Conservation (phyloP, 2,888 invertebrate species). For the Capitulum mitella region DNA sequence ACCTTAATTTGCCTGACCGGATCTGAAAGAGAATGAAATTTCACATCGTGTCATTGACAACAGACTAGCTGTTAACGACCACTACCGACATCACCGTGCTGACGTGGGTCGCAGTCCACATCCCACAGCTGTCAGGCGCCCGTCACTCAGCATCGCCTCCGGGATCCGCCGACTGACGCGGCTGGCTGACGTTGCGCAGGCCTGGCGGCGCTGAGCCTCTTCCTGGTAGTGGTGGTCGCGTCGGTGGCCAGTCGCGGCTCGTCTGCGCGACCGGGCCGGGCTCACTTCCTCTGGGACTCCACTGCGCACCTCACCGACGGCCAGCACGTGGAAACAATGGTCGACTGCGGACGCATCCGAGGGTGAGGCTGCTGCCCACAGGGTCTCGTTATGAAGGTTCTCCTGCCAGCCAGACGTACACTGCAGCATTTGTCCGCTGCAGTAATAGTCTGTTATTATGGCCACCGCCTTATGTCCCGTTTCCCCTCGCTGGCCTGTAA, state of each 20-base stretch:
- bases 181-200: slow-evolving; percentile 4
- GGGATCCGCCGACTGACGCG: too few relatives aligned
- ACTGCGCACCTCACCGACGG: slow-evolving; percentile 31
- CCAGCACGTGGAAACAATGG: slow-evolving; percentile 34
- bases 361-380: slow-evolving; percentile 28
- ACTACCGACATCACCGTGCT: background rate
- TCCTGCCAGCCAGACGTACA: too few relatives aligned
- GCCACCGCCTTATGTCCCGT: too few relatives aligned
- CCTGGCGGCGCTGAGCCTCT: slow-evolving; percentile 31
- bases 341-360: slow-evolving; percentile 33
- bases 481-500: too few relatives aligned
- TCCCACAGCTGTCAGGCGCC: too few relatives aligned
- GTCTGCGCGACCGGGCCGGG: background rate
- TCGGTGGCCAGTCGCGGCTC: background rate
- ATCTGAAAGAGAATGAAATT: too few relatives aligned
- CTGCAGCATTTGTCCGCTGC: too few relatives aligned
- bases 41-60: too few relatives aligned
- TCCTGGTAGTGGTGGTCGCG: slow-evolving; percentile 31
- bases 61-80: too few relatives aligned
- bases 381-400: background rate
- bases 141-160: too few relatives aligned
- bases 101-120: background rate
- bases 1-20: too few relatives aligned
- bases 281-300: slow-evolving; percentile 15
- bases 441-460: too few relatives aligned